Evolutionary conservation across 2,888 invertebrate genomes (phyloP), one percentile per base, ranked within the genome.

Genomic region (Patella ulyssiponensis): DNA sequence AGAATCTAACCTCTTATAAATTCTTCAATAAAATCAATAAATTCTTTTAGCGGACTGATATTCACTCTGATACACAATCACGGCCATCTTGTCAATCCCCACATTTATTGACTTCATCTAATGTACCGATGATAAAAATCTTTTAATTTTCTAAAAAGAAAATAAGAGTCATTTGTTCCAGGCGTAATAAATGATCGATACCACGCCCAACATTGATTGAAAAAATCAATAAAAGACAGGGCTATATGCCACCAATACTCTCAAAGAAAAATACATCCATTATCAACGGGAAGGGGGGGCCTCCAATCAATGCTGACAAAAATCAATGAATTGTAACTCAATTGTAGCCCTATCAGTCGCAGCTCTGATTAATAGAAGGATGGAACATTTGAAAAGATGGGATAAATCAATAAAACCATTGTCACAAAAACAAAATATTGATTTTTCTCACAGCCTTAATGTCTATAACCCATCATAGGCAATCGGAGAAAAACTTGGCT

Each of bases 331-430:
- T 51, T 71, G 69, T 81, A 81, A 81, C 81, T 80, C 83, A 83
- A 83, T 83, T 82, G 80, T 82, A 77, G 56, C 75, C 75, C 77
- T 77, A 80, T 76, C 79, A 76, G 72, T 71, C 73, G 76, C 75
- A 64, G 71, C 77, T 76, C 76, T 80, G 82, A 82, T 82, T 82
- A 82, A 82, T 78, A 77, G 79, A 76, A 64, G 74, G 72, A 71
- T 73, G 76, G 73, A 81, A 80, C 77, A 78, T 82, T 81, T 81
- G 79, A 81, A 80, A 81, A 79, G 77, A 69, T 64, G 69, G 80
- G 73, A 81, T 70, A 82, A 80, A 81, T 82, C 82, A 81, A 82
- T 81, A 79, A 14, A 44, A 53, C 69, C 81, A 81, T 79, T 82
- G 82, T 82, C 77, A 77, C 73, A 77, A 81, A 78, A 80, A 81